These are phyloP conservation scores for Dipodomys ordii DNA, from an alignment of 2,113 vertebrate species.

Conservation along the genomic window DNA sequence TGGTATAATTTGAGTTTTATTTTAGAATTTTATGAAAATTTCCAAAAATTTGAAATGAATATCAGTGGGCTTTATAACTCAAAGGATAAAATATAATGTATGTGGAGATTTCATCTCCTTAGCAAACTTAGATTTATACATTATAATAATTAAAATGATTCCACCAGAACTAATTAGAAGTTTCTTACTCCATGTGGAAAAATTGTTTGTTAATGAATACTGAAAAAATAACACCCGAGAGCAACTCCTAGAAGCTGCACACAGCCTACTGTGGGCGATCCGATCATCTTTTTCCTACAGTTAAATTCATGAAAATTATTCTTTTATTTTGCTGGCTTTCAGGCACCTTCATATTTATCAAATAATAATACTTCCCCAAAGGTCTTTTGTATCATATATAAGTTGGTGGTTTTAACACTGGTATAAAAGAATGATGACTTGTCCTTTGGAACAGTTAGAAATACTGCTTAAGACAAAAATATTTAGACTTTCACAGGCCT, in stretches of 20 bases:
- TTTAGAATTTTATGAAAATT: neutral
- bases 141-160: neutral
- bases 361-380: neutral
- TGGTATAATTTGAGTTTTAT: neutral
- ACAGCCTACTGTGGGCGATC: rapidly evolving
- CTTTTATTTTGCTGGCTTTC: neutral
- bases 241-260: rapidly evolving
- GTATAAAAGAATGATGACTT: neutral
- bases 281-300: neutral
- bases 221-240: neutral
- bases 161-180: neutral
- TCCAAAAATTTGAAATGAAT: conserved; percentile 3
- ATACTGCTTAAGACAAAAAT: neutral
- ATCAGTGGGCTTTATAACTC: neutral
- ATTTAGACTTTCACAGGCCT: neutral
- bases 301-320: neutral
- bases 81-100: neutral
- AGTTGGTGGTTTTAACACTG: neutral
- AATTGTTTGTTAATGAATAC: neutral
- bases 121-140: neutral
- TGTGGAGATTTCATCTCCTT: neutral
- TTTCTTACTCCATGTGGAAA: neutral
- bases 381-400: neutral
- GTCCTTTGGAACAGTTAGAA: neutral
- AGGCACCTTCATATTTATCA: neutral